Evolutionary conservation across 2,797 vertebrate species (phyloP).

Genomic region (Enteromius thamalakanensis): DNA sequence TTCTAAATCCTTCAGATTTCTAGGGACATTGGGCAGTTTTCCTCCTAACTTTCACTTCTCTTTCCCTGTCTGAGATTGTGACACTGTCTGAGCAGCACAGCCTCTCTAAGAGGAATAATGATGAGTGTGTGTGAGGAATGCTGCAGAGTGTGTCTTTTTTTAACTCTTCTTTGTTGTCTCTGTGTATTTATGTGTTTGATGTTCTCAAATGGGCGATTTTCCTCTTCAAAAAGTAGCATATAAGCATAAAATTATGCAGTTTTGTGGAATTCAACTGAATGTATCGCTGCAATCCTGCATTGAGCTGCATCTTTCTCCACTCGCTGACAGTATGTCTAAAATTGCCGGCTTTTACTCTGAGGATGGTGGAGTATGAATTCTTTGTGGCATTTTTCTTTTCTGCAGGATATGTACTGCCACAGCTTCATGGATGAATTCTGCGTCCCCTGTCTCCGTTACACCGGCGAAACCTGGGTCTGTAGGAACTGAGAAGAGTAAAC

Average conservation of each 20-base stretch:
- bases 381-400: not conserved
- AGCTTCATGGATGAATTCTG: conserved; percentile 77
- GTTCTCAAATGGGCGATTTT: not conserved
- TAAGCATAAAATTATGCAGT: not conserved
- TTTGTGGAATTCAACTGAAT: not conserved
- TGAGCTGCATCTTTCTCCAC: not conserved
- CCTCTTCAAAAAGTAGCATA: not conserved
- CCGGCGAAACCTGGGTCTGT: conserved; percentile 51
- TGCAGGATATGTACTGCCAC: conserved; percentile 71
- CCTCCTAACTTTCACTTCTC: conserved; percentile 4
- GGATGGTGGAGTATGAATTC: not conserved
- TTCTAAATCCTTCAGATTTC: conserved; percentile 11
- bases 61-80: conserved; percentile 1
- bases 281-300: not conserved
- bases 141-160: not conserved
- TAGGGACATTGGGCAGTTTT: not conserved
- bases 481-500: conserved; percentile 70
- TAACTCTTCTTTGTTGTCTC: not conserved
- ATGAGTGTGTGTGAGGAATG: conserved; percentile 18
- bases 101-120: conserved; percentile 32
- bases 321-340: not conserved
- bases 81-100: conserved; percentile 7
- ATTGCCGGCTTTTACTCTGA: not conserved
- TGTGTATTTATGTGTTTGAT: not conserved
- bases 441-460: conserved; percentile 45